Evolutionary conservation across 2,797 vertebrate species (phyloP), one percentile per base, ranked within the genome.

Genomic region (Graptemys geographica): DNA sequence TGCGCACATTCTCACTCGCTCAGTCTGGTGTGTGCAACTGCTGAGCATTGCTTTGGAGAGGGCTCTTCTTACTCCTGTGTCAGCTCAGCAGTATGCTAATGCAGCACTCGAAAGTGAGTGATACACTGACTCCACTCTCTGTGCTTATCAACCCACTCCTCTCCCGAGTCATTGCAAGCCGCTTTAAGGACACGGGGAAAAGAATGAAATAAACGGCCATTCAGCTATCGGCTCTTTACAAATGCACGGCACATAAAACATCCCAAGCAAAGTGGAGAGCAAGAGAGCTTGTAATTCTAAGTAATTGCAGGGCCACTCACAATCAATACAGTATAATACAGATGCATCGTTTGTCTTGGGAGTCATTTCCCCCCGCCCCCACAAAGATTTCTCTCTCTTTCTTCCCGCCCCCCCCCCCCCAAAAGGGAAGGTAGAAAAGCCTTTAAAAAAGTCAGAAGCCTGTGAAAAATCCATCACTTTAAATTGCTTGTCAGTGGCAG

Each of bases 221-320:
- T 95, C 90, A 95, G 44, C 86, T 94, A 15, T 41, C 27, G 27
- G 55, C 90, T 25, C 69, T 47, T 8, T 76, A 55, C 47, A 15
- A 83, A 78, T 82, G 89, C 33, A 3, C 33, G 84, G 74, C 33
- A 52, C 19, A 33, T 1, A 5, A 82, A 93, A 88, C 0, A 2
- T 57, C 41, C 87, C 8, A 57, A 81, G 90, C 0, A 28, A 95
- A 96, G 69, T 76, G 95, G 83, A 97, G 88, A 96, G 90, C 90
- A 93, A 94, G 83, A 31, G 53, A 94, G 69, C 88, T 90, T 49
- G 12, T 76, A 83, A 96, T 95, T 96, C 86, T n/a, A 5, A 65
- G 72, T 81, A 95, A 92, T 6, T 79, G 76, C 74, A 74, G 6
- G 9, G 52, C 74, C 57, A 69, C 0, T 85, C 84, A 90, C 80